Evolutionary conservation across 2,888 invertebrate genomes (phyloP).

Genomic region (Ellobium chinense): DNA sequence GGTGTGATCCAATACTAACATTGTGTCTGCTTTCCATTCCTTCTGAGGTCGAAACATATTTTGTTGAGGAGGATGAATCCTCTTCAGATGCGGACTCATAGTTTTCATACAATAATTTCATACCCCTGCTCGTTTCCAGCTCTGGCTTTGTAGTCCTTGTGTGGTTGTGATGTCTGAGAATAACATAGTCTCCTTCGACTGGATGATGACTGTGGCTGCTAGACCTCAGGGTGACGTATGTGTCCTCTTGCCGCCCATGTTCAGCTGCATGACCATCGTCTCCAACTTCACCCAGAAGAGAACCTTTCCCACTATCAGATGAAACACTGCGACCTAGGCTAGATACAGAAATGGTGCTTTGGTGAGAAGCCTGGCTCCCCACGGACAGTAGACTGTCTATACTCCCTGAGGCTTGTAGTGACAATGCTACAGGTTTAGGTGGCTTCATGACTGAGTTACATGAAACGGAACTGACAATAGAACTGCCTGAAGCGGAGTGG

Average conservation of each 20-base stretch:
- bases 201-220: neutral
- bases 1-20: neutral
- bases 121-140: neutral
- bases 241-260: neutral
- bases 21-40: neutral
- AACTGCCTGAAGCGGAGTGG: neutral
- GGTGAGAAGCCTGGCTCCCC: neutral
- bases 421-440: neutral
- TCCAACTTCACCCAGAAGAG: constrained; percentile 30
- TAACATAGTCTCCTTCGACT: neutral
- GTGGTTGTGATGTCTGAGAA: neutral
- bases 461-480: constrained; percentile 7
- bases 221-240: neutral
- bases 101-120: neutral
- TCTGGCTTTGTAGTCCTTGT: neutral
- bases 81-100: neutral
- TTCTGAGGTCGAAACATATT: neutral
- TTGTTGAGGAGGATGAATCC: neutral
- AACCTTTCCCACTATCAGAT: constrained; percentile 68
- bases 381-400: constrained; percentile 58
- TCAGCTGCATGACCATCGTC: neutral
- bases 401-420: constrained; percentile 59
- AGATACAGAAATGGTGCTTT: neutral
- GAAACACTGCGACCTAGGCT: constrained; percentile 58
- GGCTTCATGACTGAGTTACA: constrained; percentile 23